phyloP scores from a whole-genome alignment of 2,797 vertebrate species.

The Lutra lutra region DNA sequence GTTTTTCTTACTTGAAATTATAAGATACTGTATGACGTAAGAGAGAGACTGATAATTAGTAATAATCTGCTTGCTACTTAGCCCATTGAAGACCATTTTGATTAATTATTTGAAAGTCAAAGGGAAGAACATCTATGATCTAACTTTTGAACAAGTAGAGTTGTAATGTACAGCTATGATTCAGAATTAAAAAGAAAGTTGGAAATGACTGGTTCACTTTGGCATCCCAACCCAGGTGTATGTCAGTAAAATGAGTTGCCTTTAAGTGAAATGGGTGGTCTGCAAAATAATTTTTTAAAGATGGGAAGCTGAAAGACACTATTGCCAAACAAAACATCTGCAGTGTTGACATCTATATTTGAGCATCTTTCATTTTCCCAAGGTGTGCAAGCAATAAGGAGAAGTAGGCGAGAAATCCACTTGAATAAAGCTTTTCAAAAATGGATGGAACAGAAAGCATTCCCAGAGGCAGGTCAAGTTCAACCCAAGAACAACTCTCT shows the following conservation, averaged over 20 bases:
- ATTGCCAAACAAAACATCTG: conserved; percentile 29
- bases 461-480: conserved; percentile 81
- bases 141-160: background rate
- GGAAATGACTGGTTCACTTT: background rate
- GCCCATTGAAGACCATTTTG: background rate
- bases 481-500: conserved; percentile 75
- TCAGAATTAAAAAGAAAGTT: conserved; percentile 9
- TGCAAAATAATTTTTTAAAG: conserved; percentile 30
- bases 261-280: conserved; percentile 9
- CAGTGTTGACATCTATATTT: conserved; percentile 54
- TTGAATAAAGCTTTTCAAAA: conserved; percentile 66
- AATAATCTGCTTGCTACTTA: background rate
- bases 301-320: background rate
- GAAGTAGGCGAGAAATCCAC: conserved; percentile 19
- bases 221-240: background rate
- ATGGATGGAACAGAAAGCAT: conserved; percentile 64
- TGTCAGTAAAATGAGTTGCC: background rate
- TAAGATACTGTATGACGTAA: background rate
- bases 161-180: background rate
- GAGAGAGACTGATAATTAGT: background rate
- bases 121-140: background rate
- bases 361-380: conserved; percentile 60
- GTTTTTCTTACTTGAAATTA: conserved; percentile 1
- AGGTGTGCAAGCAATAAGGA: conserved; percentile 17
- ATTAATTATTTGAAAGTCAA: conserved; percentile 19